phyloP scores from a whole-genome alignment of 2,888 invertebrate species.

The Synergus gifuensis region DNA sequence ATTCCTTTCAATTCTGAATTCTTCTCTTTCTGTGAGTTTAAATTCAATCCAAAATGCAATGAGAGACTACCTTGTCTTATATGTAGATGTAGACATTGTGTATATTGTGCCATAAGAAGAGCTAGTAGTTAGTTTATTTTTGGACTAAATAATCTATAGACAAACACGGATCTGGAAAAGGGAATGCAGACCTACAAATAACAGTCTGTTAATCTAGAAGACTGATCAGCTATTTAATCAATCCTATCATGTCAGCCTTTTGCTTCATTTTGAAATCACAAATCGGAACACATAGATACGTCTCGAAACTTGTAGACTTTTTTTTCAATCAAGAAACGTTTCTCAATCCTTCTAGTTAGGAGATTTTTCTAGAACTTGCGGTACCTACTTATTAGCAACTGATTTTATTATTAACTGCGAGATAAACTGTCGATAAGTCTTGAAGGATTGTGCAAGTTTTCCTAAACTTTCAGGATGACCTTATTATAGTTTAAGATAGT shows the following conservation, averaged over 20 bases:
- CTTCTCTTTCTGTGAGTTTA: slow-evolving; percentile 26
- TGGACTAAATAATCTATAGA: not conserved
- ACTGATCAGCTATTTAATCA: not conserved
- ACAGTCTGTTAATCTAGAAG: not conserved
- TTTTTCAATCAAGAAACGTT: not conserved
- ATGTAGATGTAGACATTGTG: not conserved
- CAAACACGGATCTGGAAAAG: not conserved
- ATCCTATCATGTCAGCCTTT: not conserved
- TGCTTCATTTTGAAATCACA: slow-evolving; percentile 11
- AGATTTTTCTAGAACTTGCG: not conserved
- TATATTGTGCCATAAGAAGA: slow-evolving; percentile 1
- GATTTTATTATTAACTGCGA: not conserved
- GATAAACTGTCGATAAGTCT: not conserved
- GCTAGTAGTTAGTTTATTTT: not conserved
- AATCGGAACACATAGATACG: not conserved
- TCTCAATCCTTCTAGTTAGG: not conserved
- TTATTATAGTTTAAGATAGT: not conserved
- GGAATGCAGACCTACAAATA: not conserved
- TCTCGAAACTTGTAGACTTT: not conserved
- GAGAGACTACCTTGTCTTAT: slow-evolving; percentile 31
- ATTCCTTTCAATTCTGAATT: slow-evolving; percentile 36
- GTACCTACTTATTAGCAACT: not conserved
- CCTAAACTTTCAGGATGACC: not conserved
- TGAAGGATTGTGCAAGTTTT: not conserved
- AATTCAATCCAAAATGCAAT: slow-evolving; percentile 35